Conservation (phyloP, 1,140 invertebrate species). For the Lepidurus arcticus region DNA sequence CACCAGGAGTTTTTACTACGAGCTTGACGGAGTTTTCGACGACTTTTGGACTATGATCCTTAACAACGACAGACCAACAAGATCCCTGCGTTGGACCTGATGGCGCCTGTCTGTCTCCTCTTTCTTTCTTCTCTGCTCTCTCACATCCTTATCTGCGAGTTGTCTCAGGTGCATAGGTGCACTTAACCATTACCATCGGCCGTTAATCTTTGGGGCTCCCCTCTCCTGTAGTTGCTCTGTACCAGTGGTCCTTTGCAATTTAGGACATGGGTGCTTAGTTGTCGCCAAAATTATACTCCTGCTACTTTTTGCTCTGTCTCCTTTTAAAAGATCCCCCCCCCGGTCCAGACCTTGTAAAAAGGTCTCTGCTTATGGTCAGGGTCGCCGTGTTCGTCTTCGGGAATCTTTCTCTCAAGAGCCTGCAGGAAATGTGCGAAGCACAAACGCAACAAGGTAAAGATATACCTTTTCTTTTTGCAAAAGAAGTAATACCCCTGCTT, state of each 20-base stretch:
- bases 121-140: neutral
- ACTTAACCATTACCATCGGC: neutral
- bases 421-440: constrained; percentile 7
- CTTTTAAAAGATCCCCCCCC: neutral
- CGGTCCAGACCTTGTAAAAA: neutral
- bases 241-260: neutral
- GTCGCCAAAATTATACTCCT: neutral
- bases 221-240: neutral
- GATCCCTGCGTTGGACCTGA: neutral
- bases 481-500: neutral
- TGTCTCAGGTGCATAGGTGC: constrained; percentile 1
- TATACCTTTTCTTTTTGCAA: neutral
- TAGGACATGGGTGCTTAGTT: too few species aligned
- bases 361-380: neutral
- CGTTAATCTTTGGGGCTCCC: neutral
- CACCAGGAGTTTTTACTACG: neutral
- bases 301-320: neutral
- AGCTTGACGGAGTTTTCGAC: neutral
- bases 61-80: neutral
- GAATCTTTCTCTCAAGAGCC: neutral
- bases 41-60: neutral
- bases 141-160: neutral
- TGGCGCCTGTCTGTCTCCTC: too few species aligned
- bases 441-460: neutral
- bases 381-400: neutral